Evolutionary conservation across 2,797 vertebrate genomes (phyloP).

Genomic region (Valencia hispanica): DNA sequence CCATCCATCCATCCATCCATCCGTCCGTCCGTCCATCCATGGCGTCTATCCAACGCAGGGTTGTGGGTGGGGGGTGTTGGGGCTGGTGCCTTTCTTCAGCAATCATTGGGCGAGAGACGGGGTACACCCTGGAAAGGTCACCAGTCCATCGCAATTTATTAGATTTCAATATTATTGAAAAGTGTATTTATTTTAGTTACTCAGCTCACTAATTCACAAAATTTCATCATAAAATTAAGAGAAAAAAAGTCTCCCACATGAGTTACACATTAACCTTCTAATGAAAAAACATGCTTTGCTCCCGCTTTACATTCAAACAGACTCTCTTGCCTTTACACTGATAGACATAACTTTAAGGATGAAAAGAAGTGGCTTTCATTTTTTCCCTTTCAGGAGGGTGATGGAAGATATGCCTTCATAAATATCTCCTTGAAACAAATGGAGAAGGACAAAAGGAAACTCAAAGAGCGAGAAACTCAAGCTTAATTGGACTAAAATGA

Average conservation of each 20-base stretch:
- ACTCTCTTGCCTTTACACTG: neutral
- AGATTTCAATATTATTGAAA: neutral
- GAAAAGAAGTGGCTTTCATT: neutral
- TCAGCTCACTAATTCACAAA: neutral
- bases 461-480: neutral
- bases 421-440: slow-evolving; percentile 3
- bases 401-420: neutral
- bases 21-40: too few species aligned
- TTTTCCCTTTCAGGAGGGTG: neutral
- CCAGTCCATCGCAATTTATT: too few species aligned
- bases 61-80: too few species aligned
- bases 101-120: too few species aligned
- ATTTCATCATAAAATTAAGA: neutral
- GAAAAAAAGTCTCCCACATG: neutral
- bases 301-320: neutral
- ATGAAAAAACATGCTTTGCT: neutral
- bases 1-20: too few species aligned
- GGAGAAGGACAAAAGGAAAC: neutral
- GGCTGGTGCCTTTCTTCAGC: too few species aligned
- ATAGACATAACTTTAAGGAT: neutral
- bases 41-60: too few species aligned
- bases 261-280: neutral
- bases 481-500: slow-evolving; percentile 2
- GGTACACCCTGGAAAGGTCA: too few species aligned
- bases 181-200: neutral